Base-by-base conservation (phyloP, 1,140 invertebrate genomes). In the Pentalonia nigronervosa region DNA sequence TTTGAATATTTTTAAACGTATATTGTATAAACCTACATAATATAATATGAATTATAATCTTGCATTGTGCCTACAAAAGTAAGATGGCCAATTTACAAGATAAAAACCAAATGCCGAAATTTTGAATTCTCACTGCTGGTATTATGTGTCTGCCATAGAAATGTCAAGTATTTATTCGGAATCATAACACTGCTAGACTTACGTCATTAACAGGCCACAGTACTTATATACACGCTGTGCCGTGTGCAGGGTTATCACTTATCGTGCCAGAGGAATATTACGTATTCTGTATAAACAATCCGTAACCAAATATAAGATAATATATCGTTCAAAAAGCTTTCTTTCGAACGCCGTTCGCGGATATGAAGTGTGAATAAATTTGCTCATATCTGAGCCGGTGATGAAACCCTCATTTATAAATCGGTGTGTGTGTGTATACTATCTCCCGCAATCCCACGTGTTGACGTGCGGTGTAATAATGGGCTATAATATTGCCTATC, bases 81-180 rank as follows among this genome's bases (percentile, higher is more conserved):
- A 76, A 76, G 11, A 67, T 14, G 9, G 17, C 8, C 9, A 1
- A 76, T 76, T n/a, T 34, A 17, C 4, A 60, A 30, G 8, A n/a
- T 67, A 14, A 67, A 67, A 30, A n/a, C 60, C 30, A 67, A 60
- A 9, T 30, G 56, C 14, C n/a, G 0, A n/a, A n/a, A 76, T 76
- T n/a, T 0, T n/a, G 4, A 14, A 20, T n/a, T 0, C 30, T 11
- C n/a, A n/a, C 60, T 67, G 4, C 0, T n/a, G n/a, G 30, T 67
- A 30, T 30, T 17, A n/a, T 53, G 50, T 21, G n/a, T n/a, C 0
- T 30, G 17, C 30, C 60, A 34, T n/a, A 76, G 14, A 76, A 67
- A 67, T n/a, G 60, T 67, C 14, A 14, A 67, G n/a, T 67, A 1
- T 2, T n/a, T 17, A 76, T 20, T 76, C 6, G 9, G 8, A 1